Evolutionary conservation across 1,140 invertebrate species (phyloP).

Genomic region (Heliconius eleuchia): DNA sequence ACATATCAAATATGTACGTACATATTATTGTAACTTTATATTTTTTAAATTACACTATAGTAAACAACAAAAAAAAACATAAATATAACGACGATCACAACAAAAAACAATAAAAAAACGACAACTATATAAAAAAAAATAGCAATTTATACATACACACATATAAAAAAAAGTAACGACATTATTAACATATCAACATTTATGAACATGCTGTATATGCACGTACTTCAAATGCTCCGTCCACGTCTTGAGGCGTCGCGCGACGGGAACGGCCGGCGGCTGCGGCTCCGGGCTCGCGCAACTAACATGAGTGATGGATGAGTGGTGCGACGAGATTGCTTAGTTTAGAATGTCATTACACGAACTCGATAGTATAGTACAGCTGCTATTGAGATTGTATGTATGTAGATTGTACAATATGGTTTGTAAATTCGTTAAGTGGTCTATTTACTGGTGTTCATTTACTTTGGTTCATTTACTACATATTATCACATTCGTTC

Average conservation of each 20-base stretch:
- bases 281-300: constrained; percentile 45
- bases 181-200: too few relatives aligned
- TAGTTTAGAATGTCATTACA: not conserved
- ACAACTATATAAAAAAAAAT: not conserved
- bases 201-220: constrained; percentile 41
- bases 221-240: constrained; percentile 70
- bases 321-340: constrained; percentile 28
- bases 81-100: not conserved
- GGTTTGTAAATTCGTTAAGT: too few relatives aligned
- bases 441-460: too few relatives aligned
- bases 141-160: not conserved
- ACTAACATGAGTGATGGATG: constrained; percentile 47
- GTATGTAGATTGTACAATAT: too few relatives aligned
- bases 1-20: too few relatives aligned
- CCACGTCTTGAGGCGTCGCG: constrained; percentile 70
- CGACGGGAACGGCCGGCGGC: constrained; percentile 44
- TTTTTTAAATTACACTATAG: not conserved
- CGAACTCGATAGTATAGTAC: too few relatives aligned
- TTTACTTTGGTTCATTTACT: too few relatives aligned
- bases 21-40: too few relatives aligned
- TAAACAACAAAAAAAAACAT: constrained; percentile 2
- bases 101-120: not conserved
- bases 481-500: too few relatives aligned
- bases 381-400: too few relatives aligned
- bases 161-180: not conserved